Percentiles rank a stretch among this genome's conserved stretches.
phyloP scores from a whole-genome alignment of 2,113 vertebrate species.

The Prunella fulvescens region DNA sequence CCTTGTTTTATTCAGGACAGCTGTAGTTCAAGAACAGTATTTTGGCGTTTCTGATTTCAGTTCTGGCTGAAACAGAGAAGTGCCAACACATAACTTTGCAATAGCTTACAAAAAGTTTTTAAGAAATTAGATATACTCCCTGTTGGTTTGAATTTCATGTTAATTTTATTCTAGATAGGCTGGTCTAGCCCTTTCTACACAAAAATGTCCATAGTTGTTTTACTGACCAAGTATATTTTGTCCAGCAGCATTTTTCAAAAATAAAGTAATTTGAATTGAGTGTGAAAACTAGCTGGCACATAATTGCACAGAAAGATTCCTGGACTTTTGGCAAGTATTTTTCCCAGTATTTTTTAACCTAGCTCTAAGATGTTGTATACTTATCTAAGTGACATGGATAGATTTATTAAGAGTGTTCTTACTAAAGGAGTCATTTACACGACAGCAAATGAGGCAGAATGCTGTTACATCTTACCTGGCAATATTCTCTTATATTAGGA shows the following conservation, averaged over 20 bases:
- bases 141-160: background rate
- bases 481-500: background rate
- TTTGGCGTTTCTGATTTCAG: constrained; percentile 35
- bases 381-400: background rate
- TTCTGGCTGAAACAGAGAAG: constrained; percentile 30
- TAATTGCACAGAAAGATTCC: background rate
- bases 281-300: background rate
- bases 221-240: background rate
- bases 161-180: background rate
- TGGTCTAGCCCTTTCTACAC: background rate
- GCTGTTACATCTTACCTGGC: background rate
- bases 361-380: background rate
- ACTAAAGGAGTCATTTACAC: background rate
- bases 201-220: background rate
- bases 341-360: background rate
- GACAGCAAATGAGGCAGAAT: background rate
- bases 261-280: background rate
- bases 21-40: background rate
- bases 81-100: background rate
- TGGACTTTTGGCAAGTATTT: background rate
- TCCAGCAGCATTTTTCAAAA: background rate
- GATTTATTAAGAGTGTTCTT: background rate
- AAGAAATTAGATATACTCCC: background rate
- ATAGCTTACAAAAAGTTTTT: background rate
- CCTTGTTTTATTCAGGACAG: constrained; percentile 28